Evolutionary conservation across 2,113 vertebrate genomes (phyloP).

Genomic region (Osmerus mordax): DNA sequence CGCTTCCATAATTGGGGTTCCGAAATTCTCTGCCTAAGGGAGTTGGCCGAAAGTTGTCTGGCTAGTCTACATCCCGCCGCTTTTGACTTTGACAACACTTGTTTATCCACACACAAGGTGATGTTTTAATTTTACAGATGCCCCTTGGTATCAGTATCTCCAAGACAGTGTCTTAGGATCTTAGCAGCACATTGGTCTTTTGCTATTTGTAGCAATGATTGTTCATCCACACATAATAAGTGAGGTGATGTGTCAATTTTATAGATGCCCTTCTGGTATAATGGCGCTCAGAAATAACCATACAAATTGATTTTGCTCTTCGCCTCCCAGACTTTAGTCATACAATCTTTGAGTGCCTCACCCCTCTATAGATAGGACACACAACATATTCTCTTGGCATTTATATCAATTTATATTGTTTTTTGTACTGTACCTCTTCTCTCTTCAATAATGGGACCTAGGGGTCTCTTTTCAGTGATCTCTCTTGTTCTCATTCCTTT

Average conservation of each 20-base stretch:
- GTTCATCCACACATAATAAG: slow-evolving; percentile 27
- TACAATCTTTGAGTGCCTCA: slow-evolving; percentile 28
- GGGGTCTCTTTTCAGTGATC: slow-evolving; percentile 17
- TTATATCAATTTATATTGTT: slow-evolving; percentile 53
- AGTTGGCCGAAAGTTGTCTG: no score
- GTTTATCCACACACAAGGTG: no score
- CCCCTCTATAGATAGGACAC: slow-evolving; percentile 47
- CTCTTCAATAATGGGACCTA: slow-evolving; percentile 39
- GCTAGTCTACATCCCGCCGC: no score
- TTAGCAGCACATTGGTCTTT: not conserved
- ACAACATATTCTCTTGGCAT: slow-evolving; percentile 41
- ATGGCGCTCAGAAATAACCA: slow-evolving; percentile 45
- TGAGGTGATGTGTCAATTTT: slow-evolving; percentile 44
- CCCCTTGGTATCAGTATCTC: not conserved
- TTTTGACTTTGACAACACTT: no score
- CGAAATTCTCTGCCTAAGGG: no score
- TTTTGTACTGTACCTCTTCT: slow-evolving; percentile 34
- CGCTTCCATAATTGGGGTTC: no score
- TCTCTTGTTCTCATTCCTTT: not conserved
- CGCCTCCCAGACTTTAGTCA: slow-evolving; percentile 20
- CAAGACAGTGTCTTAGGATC: not conserved
- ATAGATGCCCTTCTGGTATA: slow-evolving; percentile 47
- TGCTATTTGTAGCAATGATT: slow-evolving; percentile 16
- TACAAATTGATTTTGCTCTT: slow-evolving; percentile 41
- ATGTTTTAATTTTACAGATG: no score